Conservation (phyloP, 2,113 vertebrate genomes). For the Rhea americana region DNA sequence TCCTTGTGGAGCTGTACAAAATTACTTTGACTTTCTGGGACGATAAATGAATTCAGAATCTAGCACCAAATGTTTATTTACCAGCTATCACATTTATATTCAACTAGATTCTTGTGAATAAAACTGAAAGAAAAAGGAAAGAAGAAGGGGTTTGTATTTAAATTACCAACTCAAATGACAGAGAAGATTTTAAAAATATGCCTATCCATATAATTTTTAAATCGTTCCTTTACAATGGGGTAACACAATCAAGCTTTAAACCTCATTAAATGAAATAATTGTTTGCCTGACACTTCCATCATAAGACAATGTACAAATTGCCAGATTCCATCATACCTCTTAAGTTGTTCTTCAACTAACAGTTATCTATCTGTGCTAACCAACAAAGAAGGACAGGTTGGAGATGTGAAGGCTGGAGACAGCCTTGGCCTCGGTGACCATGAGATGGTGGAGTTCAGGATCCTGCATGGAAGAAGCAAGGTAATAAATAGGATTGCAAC, state of each 20-base stretch:
- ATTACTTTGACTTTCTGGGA: neutral
- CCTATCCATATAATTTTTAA: neutral
- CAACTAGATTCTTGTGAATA: neutral
- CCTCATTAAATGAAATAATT: neutral
- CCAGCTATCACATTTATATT: neutral
- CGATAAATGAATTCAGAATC: neutral
- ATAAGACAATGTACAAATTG: neutral
- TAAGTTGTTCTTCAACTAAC: neutral
- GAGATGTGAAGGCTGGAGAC: too few relatives aligned
- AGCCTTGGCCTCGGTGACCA: too few relatives aligned
- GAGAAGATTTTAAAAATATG: neutral
- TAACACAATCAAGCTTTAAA: neutral
- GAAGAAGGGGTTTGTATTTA: neutral
- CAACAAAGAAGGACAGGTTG: too few relatives aligned
- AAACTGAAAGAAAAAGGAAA: neutral
- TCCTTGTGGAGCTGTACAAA: neutral
- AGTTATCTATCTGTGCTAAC: neutral
- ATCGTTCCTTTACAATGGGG: neutral
- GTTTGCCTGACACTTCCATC: neutral
- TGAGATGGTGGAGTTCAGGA: too few relatives aligned
- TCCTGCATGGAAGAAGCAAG: too few relatives aligned
- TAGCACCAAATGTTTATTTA: neutral
- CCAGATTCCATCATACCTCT: neutral
- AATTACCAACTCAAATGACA: accelerated
- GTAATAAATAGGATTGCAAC: too few relatives aligned